These are phyloP conservation scores for Anhinga rufa DNA, from an alignment of 2,113 vertebrate species.

Conservation along the genomic window DNA sequence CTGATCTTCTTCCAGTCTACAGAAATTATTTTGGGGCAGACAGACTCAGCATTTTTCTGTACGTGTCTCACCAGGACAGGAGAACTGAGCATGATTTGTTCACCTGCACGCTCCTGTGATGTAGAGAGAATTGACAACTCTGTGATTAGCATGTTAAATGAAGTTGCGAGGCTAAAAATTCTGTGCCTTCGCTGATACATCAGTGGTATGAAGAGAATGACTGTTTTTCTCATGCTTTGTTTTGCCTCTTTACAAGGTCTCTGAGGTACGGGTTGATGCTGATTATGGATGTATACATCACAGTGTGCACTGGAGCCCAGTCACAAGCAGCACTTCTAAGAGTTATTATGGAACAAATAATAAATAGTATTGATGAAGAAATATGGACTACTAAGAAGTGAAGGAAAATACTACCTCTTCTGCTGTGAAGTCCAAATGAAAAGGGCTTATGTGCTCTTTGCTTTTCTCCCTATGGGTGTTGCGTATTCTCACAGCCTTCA, in stretches of 20 bases:
- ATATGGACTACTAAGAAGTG: background rate
- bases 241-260: background rate
- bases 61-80: background rate
- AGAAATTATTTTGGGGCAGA: background rate
- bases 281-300: background rate
- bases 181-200: background rate
- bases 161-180: background rate
- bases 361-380: background rate
- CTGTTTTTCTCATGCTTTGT: background rate
- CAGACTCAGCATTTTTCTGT: background rate
- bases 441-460: background rate
- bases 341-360: background rate
- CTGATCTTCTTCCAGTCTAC: background rate
- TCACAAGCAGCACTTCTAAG: background rate
- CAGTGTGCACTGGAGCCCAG: background rate
- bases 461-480: constrained; percentile 26
- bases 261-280: background rate
- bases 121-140: background rate
- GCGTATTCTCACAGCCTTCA: constrained; percentile 22
- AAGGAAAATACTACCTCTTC: background rate
- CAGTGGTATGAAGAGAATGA: background rate
- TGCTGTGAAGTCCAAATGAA: background rate
- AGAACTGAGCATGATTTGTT: background rate
- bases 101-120: background rate
- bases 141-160: background rate